Base-by-base conservation (phyloP, 1,140 invertebrate genomes). In the Drosophila virilis region DNA sequence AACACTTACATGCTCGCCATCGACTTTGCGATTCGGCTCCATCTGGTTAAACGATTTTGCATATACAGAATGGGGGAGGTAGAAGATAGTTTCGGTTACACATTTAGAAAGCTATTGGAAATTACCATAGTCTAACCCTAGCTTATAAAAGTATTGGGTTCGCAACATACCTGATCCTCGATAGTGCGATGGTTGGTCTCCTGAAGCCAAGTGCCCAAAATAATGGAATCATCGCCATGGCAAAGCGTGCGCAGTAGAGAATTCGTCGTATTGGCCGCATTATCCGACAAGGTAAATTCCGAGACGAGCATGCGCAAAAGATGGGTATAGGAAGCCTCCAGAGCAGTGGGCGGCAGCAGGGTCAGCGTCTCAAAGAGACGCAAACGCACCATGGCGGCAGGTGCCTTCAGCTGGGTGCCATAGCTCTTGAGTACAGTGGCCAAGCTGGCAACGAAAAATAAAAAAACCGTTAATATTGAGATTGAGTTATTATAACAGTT, bases 131-230 rank as follows among this genome's bases (percentile, higher is more conserved):
- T 1, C 10, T n/a, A 22, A 35, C 5, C 10, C 8, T n/a, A 37
- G 15, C 13, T 8, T 33, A 13, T 35, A 4, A 0, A 8, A 33
- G 8, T 10, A 4, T 46, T 65, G 6, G 6, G 7, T 10, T 35
- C 7, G 12, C 12, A 60, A 60, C 72, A 22, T 45, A 99, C 98
- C 95, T 99, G 98, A 94, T 99, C 98, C 93, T 99, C 98, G 80
- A 99, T 98, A 42, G 96, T 96, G 65, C 97, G 96, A 93, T 99
- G 98, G 93, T 99, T 98, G 7, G 97, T 98, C 92, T 99, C 97
- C 91, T 98, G 97, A 15, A 98, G 93, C 96, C 97, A 97, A 48
- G 97, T 96, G 28, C 96, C 96, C 42, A 98, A 93, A 69, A 99
- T 95, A 13, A 98, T 96, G 0, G 96, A 96, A 92, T 98, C 97